These are phyloP conservation scores for Agrochola lychnidis DNA, from an alignment of 2,888 invertebrate species.

Conservation along the genomic window DNA sequence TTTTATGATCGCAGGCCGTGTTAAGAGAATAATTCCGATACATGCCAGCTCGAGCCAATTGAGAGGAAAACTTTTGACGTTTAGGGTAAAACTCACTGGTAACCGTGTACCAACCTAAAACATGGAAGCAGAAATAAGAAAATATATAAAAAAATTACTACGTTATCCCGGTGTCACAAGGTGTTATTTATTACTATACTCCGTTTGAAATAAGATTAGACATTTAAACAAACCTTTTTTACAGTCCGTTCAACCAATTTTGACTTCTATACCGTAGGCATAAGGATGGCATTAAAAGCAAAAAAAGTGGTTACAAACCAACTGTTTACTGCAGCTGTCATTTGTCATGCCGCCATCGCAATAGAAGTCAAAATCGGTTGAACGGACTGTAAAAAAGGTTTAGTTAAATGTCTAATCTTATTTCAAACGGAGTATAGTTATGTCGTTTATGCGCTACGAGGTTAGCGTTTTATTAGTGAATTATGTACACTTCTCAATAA, in stretches of 20 bases:
- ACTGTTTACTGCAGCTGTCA: too few relatives aligned
- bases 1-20: conserved; percentile 83
- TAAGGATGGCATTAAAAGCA: too few relatives aligned
- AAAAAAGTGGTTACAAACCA: too few relatives aligned
- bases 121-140: conserved; percentile 25
- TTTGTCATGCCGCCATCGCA: too few relatives aligned
- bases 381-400: too few relatives aligned
- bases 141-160: background rate
- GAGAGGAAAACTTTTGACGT: conserved; percentile 93
- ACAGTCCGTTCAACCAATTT: too few relatives aligned
- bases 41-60: conserved; percentile 93
- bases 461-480: background rate
- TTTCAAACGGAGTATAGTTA: too few relatives aligned
- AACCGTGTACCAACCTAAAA: conserved; percentile 91
- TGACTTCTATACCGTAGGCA: too few relatives aligned
- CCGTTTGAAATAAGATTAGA: too few relatives aligned
- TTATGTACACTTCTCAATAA: background rate
- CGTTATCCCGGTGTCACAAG: background rate
- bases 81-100: conserved; percentile 93
- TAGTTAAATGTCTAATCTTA: too few relatives aligned
- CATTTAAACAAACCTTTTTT: too few relatives aligned
- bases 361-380: too few relatives aligned
- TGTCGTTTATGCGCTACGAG: background rate
- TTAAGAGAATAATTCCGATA: conserved; percentile 96
- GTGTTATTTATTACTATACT: background rate